Evolutionary conservation across 1,140 invertebrate species (phyloP).

Genomic region (Andricus grossulariae): DNA sequence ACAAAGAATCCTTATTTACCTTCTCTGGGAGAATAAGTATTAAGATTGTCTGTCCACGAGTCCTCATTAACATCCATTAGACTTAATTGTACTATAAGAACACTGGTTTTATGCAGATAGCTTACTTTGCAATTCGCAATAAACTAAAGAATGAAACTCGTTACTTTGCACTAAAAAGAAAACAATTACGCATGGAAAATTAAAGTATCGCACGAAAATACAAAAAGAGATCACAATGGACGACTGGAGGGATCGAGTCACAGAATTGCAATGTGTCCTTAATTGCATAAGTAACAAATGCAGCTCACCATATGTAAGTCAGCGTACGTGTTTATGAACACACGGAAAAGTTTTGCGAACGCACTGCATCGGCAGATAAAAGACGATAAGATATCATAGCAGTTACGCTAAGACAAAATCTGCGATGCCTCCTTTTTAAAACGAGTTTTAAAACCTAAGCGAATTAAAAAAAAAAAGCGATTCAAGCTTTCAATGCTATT

Average conservation of each 20-base stretch:
- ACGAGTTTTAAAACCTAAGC: not conserved
- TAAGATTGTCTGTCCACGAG: not conserved
- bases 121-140: not conserved
- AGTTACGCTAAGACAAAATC: not conserved
- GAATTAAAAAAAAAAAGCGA: not conserved
- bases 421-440: not conserved
- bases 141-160: not conserved
- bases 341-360: not conserved
- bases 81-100: not conserved
- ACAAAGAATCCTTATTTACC: not conserved
- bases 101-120: not conserved
- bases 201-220: not conserved
- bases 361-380: constrained; percentile 4
- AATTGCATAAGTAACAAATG: constrained; percentile 6
- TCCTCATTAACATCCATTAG: constrained; percentile 10
- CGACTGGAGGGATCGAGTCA: not conserved
- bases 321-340: not conserved
- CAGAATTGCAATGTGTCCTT: not conserved
- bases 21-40: not conserved
- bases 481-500: no score
- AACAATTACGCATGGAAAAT: not conserved
- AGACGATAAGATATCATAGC: not conserved
- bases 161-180: not conserved
- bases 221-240: not conserved
- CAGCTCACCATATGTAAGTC: not conserved